These are phyloP conservation scores for Parazoanthus swiftii DNA, from an alignment of 92 coral and sea anemone species.

Conservation along the genomic window DNA sequence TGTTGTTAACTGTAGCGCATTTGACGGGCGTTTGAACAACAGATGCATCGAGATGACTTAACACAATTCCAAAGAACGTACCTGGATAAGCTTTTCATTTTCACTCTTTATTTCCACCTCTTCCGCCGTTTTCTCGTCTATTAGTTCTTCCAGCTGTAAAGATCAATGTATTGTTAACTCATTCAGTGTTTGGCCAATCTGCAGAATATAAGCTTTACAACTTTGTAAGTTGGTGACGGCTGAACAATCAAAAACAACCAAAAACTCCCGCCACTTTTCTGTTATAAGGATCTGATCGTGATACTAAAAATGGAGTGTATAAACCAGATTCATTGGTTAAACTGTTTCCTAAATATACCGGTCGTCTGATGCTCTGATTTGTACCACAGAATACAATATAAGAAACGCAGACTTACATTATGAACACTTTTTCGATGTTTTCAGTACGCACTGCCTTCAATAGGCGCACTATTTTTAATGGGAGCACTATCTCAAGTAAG, in stretches of 20 bases:
- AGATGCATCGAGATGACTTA: no score
- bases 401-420: background rate
- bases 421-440: background rate
- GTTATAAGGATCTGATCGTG: background rate
- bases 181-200: background rate
- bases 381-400: background rate
- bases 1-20: no score
- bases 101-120: slow-evolving; percentile 74
- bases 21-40: no score
- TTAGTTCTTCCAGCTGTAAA: slow-evolving; percentile 73
- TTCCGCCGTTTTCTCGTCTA: slow-evolving; percentile 53
- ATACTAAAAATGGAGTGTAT: background rate
- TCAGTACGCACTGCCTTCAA: background rate
- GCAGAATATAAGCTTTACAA: background rate
- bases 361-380: background rate
- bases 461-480: background rate
- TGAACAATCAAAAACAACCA: no score
- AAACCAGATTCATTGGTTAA: background rate
- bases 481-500: no score
- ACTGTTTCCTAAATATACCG: background rate
- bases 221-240: background rate
- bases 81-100: slow-evolving; percentile 83
- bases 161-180: background rate
- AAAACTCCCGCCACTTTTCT: background rate
- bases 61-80: background rate